These are phyloP conservation scores for Neodiprion pinetum DNA, from an alignment of 1,140 invertebrate genomes.

Conservation along the genomic window DNA sequence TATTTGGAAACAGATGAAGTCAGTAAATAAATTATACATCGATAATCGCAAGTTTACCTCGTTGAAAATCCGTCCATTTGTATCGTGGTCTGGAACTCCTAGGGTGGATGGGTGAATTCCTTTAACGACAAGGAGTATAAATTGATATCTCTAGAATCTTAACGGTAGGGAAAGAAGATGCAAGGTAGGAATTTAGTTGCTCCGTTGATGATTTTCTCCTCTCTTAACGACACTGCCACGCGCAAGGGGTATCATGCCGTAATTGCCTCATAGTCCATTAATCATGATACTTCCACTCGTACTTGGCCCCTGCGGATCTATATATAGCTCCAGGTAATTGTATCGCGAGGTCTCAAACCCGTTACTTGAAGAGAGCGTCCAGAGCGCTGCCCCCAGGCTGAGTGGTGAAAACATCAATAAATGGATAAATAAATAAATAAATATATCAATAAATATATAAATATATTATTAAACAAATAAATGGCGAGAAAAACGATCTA, in stretches of 20 bases:
- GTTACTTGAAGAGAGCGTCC: constrained; percentile 21
- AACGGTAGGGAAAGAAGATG: background rate
- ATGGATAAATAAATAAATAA: background rate
- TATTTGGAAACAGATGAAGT: no score
- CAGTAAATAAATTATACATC: no score
- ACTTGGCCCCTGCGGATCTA: constrained; percentile 25
- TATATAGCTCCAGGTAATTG: constrained; percentile 39
- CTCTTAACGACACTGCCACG: constrained; percentile 25
- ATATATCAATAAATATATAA: background rate
- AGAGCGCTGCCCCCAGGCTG: background rate
- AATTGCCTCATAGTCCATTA: constrained; percentile 49
- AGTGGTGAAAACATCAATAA: background rate
- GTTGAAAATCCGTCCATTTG: no score
- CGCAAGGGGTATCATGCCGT: constrained; percentile 40
- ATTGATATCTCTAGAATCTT: background rate
- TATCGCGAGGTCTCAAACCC: constrained; percentile 30
- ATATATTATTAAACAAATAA: background rate
- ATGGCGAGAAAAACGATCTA: background rate
- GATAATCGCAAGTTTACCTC: no score
- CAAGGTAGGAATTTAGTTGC: background rate
- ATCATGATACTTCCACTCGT: constrained; percentile 40
- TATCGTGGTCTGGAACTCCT: no score
- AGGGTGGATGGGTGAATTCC: no score
- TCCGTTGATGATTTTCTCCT: background rate
- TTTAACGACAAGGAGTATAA: no score